Evolutionary conservation across 2,113 vertebrate genomes (phyloP), one percentile per base, ranked within the genome.

Genomic region (Orthonyx spaldingii): DNA sequence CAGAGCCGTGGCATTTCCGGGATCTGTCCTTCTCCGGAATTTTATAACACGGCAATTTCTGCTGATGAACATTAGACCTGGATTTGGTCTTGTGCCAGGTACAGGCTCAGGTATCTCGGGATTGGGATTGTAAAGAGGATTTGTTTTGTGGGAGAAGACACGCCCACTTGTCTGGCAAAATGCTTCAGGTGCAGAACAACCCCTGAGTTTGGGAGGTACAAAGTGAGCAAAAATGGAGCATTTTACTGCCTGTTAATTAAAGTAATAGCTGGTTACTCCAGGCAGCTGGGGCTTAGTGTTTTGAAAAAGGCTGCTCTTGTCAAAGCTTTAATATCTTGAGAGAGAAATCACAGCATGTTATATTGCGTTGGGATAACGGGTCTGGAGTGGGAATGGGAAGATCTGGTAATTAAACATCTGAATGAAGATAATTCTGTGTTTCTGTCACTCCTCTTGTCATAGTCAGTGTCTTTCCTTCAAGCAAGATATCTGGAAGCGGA

Each of bases 1-100:
- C 0, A 1, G n/a, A 47, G 55, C 13, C 10, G 3, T 0, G 3
- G 39, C 2, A 0, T 11, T 35, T 28, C 22, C 1, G 7, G 47
- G 61, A 49, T 50, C 33, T 27, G 20, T 13, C 26, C 44, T 53
- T 55, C 24, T 55, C 53, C 0, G 3, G 7, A 6, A 9, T 71
- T 74, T 76, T 83, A 33, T 69, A 37, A 12, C 3, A 6, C 0
- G 1, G 61, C 32, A 50, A 37, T 78, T 81, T 66, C 23, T 82
- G 56, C 49, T 61, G 79, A 9, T 0, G 0, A 21, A 27, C 1
- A 0, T 37, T n/a, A 63, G 47, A 32, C 46, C 41, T 50, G 79
- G 47, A n/a, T 83, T 68, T 88, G 70, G 37, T 71, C n/a, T 2
- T 7, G 8, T 32, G 84, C 84, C 69, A 56, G 16, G 44, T 19